Conservation (phyloP, 2,888 invertebrate species). For the Polyommatus icarus region DNA sequence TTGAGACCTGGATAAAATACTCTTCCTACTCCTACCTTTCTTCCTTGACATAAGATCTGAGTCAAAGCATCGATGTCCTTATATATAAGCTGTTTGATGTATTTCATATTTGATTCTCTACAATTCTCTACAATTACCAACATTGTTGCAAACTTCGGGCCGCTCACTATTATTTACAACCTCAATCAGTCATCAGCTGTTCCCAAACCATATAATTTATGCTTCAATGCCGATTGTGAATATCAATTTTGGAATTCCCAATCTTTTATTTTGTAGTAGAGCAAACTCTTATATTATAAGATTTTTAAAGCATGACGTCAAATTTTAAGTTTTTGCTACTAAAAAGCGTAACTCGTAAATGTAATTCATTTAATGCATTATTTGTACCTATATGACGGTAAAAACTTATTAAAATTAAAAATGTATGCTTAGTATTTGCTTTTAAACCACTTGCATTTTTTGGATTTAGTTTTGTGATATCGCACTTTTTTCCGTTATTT, state of each 20-base stretch:
- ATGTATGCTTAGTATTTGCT: too few species aligned
- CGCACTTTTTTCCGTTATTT: neutral
- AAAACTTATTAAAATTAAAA: neutral
- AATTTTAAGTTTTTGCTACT: too few species aligned
- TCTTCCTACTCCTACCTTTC: too few species aligned
- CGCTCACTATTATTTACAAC: conserved; percentile 36
- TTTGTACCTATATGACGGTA: neutral
- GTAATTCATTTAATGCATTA: neutral
- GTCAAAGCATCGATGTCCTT: conserved; percentile 39
- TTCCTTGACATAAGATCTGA: too few species aligned
- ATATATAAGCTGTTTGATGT: conserved; percentile 42
- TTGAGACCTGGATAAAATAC: neutral
- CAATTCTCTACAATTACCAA: conserved; percentile 41
- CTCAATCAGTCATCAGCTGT: conserved; percentile 35
- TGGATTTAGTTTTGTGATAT: too few species aligned
- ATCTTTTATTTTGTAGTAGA: neutral
- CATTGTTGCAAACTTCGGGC: conserved; percentile 41
- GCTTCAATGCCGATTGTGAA: conserved; percentile 29
- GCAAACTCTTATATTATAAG: neutral
- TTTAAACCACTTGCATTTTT: too few species aligned
- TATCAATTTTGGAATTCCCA: neutral
- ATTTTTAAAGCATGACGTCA: neutral
- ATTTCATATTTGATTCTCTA: conserved; percentile 37
- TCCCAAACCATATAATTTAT: conserved; percentile 32
- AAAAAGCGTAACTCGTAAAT: neutral